Base-by-base conservation (phyloP, 2,797 vertebrate species). In the Manis pentadactyla region DNA sequence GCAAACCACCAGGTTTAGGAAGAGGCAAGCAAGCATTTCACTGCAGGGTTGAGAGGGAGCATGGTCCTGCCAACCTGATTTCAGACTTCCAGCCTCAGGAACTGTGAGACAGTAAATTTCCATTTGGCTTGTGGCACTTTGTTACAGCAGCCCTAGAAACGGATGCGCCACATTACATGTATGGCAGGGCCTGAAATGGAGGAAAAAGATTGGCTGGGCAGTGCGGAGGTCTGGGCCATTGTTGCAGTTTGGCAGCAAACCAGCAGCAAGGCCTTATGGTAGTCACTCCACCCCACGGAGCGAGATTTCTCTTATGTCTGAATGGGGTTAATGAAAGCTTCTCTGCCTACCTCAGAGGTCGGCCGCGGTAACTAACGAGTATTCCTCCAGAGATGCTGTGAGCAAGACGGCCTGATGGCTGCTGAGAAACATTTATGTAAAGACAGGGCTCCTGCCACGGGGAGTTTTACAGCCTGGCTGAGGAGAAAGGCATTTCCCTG, bases 371-470 rank as follows among this genome's bases (percentile, higher is more conserved):
- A 51, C 82, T 93, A 93, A 51, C 51, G 71, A 84, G 69, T 79
- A 63, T 87, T 95, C 53, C 34, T 75, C 51, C 34, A 77, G 64
- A 90, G 78, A 63, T 64, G 63, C 49, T 63, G 42, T 77, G 31
- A 81, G 81, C 34, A 55, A 94, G 57, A 94, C 2, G 5, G 73
- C 91, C 71, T 94, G 55, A 83, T 21, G 34, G n/a, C 68, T 51
- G 82, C 68, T 42, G 27, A 89, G 66, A 92, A 95, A 89, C 57
- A 91, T 51, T 55, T 75, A 69, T 53, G 69, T 66, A 77, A 92
- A 66, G 61, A 46, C 31, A 59, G 55, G 0, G 7, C 57, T 94
- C 25, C 63, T 93, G 68, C 31, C 68, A 49, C 23, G 7, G n/a
- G 34, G 37, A 94, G 74, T 82, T 85, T 93, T 85, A 77, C 3